A percentile compares a stretch with the other conserved stretches of the same genome.
Conservation (phyloP, 2,888 invertebrate species). For the Ypsolopha scabrella region DNA sequence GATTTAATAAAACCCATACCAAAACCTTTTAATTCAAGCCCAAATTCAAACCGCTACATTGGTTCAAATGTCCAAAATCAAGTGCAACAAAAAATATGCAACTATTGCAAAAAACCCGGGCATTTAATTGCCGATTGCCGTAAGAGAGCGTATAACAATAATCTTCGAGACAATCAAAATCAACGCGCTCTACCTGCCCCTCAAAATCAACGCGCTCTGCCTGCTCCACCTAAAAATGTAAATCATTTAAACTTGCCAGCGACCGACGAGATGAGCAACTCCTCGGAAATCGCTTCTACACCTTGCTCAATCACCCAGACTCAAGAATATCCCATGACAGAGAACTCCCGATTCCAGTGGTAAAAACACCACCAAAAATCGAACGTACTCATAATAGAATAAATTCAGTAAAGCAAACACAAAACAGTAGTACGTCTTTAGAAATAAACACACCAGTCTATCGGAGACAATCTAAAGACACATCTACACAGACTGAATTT, state of each 20-base stretch:
- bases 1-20: no score
- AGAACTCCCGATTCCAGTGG: no score
- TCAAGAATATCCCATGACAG: neutral
- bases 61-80: no score
- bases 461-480: neutral
- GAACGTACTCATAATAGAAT: no score
- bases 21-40: no score
- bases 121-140: conserved; percentile 11
- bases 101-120: conserved; percentile 11
- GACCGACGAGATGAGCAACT: neutral
- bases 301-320: neutral
- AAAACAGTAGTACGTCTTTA: neutral
- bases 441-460: neutral
- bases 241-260: neutral
- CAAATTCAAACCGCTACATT: no score
- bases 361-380: neutral
- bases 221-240: no score
- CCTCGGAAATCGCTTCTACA: neutral
- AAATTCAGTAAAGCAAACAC: neutral
- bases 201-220: no score
- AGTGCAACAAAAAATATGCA: no score
- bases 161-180: neutral
- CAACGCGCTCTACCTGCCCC: no score
- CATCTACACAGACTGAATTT: neutral
- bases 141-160: conserved; percentile 15